Evolutionary conservation across 1,140 invertebrate species (phyloP), one percentile per base, ranked within the genome.

Genomic region (Coelopa frigida): DNA sequence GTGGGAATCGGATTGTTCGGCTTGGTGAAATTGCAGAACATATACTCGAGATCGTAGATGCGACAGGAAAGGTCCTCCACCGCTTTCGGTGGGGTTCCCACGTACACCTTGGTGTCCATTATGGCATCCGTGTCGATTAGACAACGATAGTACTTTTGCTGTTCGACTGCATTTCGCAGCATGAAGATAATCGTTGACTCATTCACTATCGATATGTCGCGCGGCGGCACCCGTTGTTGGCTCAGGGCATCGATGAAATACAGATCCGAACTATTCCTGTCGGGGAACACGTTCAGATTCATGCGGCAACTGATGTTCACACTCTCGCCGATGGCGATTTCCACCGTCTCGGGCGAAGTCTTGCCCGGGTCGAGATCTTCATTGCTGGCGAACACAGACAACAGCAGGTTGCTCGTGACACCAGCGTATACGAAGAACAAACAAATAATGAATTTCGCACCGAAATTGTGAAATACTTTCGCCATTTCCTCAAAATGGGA

Each of bases 1-100:
- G 43, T 50, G 11, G 41, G 36, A n/a, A 50, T 32, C 8, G 43
- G 38, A 36, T 50, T 50, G 7, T 37, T 12, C 17, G 48, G 48
- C 29, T 50, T 44, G 12, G 48, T 46, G 15, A 50, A 50, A 29
- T 50, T 50, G 18, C 48, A 50, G 17, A 45, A 39, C 48, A 50
- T 50, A 41, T 50, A 44, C 41, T 50, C 48, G 17, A 50, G 46
- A 36, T 50, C 44, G 20, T 41, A 50, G n/a, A 29, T 41, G 17
- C 22, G 36, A 17, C 48, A 50, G 15, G 26, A 6, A 21, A 50
- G 46, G 20, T 50, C 20, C 8, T 6, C 35, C 3, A 45, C 43
- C 8, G 21, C 23, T 18, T 22, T 26, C 11, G 48, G 48, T 1
- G 20, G 5, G 12, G 36, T 32, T n/a, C 48, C 48, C 7, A 50